Base-by-base conservation (phyloP, 2,888 invertebrate species). In the Arctia plantaginis region DNA sequence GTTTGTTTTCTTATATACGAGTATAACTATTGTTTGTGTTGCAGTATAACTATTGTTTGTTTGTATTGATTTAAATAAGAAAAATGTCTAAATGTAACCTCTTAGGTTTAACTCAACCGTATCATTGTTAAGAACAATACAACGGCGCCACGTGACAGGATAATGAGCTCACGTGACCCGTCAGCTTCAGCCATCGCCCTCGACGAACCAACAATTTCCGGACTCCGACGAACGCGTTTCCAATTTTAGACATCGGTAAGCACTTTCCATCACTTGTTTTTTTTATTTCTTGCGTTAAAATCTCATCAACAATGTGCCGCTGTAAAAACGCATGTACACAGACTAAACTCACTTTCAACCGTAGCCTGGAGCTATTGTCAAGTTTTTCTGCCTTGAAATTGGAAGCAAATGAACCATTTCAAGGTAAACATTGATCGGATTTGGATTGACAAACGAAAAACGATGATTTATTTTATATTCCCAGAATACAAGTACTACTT, bases 161-260 rank as follows among this genome's bases (percentile, higher is more conserved):
- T 93, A 93, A 93, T 92, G 89, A 92, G 92, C 88, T 90, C 90
- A 91, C 91, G 91, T 90, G 89, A 90, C 87, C 87, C 89, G 91
- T 90, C 92, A 90, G 82, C 85, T 87, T 72, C 86, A 85, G 76
- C 79, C 84, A 80, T 75, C 76, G 75, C 79, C 73, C 77, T 74
- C 86, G 87, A 87, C 90, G 90, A 90, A 89, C 92, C 92, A 89
- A 92, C 93, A 93, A 94, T 94, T 94, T 94, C 93, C 94, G 93
- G 90, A 86, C 86, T 83, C 91, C 92, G 93, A 93, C 90, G 92
- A 92, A 92, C 91, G 91, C 92, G 92, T 90, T 93, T 93, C 93
- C 93, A 94, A 94, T 95, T 94, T 94, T 92, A 94, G 90, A 93
- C 92, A 90, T 92, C 92, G 92, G 90, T 93, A 91, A 91, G 88